Base-by-base conservation (phyloP, 2,888 invertebrate genomes). In the Salticus scenicus region DNA sequence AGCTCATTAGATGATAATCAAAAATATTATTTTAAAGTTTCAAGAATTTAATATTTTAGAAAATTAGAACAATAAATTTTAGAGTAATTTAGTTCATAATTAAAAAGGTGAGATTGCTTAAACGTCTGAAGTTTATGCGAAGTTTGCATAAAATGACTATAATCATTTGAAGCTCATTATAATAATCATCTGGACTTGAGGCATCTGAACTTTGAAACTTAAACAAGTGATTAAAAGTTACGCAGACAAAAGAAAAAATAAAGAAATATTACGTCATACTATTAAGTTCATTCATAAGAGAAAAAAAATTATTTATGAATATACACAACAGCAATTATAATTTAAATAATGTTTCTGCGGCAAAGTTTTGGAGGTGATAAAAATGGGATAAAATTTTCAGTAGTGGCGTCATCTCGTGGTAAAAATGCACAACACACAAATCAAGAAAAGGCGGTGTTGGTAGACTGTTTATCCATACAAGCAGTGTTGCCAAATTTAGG, bases 141-240 rank as follows among this genome's bases (percentile, higher is more conserved):
- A 14, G 47, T 47, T 17, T 47, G 47, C 47, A 14, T 5, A 2
- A 47, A 47, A 47, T 47, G 47, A 47, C 2, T 2, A 14, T 47
- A 47, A 47, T 7, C 17, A 47, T 47, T 47, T 17, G 17, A 7
- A n/a, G 47, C 17, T 14, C n/a, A 47, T 47, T 47, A 5, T 12
- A 47, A 47, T 47, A 12, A 17, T 5, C 47, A 17, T 47, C 47
- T 47, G 7, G 7, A 12, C 37, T 8, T 37, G 12, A 37, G 7
- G n/a, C n/a, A n/a, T 47, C 47, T 47, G 47, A 17, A 47, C 47
- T 47, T 47, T 47, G 47, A 47, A 47, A 47, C 47, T n/a, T 17
- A 17, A 37, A 12, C 12, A 47, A 14, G 2, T 47, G 47, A 47
- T 47, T 5, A 7, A 12, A 2, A 14, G 7, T 47, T 47, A 47